Conservation (phyloP, 2,113 vertebrate species). For the Paramisgurnus dabryanus region DNA sequence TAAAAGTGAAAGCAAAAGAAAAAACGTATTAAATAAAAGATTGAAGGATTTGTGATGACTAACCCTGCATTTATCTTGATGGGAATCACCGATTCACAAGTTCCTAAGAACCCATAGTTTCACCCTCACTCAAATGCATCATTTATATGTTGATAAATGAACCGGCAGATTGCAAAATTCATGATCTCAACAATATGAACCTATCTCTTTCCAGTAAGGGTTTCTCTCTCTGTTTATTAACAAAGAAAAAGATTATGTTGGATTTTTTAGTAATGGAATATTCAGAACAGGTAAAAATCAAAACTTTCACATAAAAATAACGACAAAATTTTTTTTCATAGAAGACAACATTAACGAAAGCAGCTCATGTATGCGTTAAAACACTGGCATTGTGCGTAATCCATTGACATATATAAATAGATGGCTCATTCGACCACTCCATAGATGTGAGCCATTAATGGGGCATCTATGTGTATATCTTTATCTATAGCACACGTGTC, state of each 20-base stretch:
- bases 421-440: no score
- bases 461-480: no score
- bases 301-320: not conserved
- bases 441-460: no score
- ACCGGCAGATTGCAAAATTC: conserved; percentile 4
- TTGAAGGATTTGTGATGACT: not conserved
- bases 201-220: not conserved
- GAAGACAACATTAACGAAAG: no score
- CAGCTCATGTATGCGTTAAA: no score
- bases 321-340: no score
- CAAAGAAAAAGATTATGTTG: not conserved
- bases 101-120: not conserved
- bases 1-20: no score
- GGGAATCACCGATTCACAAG: not conserved
- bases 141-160: conserved; percentile 14
- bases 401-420: no score
- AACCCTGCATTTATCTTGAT: not conserved
- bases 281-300: not conserved
- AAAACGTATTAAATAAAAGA: not conserved
- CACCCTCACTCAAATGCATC: not conserved
- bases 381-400: no score
- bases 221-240: conserved; percentile 19
- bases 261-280: not conserved
- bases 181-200: not conserved
- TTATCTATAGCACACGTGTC: no score